phyloP scores from a whole-genome alignment of 2,113 vertebrate genomes.

The Mesoclemmys tuberculata region DNA sequence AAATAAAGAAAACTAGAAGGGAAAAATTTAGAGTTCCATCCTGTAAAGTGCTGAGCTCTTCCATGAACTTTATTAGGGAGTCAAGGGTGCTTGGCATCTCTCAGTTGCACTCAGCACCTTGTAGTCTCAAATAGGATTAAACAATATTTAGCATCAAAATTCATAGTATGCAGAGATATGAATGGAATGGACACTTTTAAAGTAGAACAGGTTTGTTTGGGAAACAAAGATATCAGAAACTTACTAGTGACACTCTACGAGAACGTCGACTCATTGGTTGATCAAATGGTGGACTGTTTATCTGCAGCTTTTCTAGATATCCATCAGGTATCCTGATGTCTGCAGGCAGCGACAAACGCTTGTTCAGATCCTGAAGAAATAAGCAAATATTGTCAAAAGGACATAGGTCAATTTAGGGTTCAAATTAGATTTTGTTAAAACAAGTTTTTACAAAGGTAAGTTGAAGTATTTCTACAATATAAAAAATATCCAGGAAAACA shows the following conservation, averaged over 20 bases:
- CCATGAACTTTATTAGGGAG: neutral
- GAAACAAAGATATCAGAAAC: conserved; percentile 36
- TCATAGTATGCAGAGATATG: rapidly evolving
- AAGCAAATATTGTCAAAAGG: neutral
- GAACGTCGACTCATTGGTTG: conserved; percentile 96
- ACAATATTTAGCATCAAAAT: neutral
- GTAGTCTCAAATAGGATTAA: neutral
- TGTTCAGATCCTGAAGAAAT: conserved; percentile 92
- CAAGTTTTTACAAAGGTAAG: neutral
- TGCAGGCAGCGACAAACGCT: conserved; percentile 95
- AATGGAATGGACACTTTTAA: neutral
- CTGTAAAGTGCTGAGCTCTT: neutral
- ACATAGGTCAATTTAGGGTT: neutral
- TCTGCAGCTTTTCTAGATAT: conserved; percentile 96
- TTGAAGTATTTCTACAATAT: neutral
- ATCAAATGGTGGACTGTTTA: conserved; percentile 95
- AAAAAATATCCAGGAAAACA: neutral
- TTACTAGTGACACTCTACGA: conserved; percentile 94
- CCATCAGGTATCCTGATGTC: conserved; percentile 98
- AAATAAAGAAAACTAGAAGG: neutral
- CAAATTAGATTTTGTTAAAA: neutral
- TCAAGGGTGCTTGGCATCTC: neutral
- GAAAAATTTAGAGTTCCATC: neutral
- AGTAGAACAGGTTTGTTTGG: neutral
- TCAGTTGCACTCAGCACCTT: neutral